Percentiles rank a stretch among this genome's conserved stretches.
These are phyloP conservation scores for Speoplatyrhinus poulsoni DNA, from an alignment of 2,113 vertebrate species.

Conservation along the genomic window DNA sequence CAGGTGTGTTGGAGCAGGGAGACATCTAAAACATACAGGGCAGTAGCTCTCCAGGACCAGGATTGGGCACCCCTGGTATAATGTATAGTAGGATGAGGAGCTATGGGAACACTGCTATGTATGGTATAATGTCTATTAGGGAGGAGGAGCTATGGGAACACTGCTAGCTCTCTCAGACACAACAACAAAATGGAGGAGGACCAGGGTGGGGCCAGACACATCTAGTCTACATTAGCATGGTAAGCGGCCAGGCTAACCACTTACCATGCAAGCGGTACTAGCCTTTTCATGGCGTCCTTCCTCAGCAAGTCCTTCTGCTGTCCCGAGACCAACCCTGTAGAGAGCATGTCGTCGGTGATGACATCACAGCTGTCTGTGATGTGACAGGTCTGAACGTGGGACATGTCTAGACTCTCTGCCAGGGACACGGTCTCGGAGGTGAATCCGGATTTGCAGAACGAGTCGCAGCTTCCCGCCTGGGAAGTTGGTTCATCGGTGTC, in stretches of 20 bases:
- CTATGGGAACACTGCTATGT: not conserved
- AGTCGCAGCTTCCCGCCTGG: constrained; percentile 65
- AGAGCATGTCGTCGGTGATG: constrained; percentile 22
- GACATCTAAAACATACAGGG: too few relatives aligned
- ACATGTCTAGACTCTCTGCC: constrained; percentile 42
- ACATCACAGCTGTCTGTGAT: constrained; percentile 36
- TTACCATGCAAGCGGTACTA: constrained; percentile 86
- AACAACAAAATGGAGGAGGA: not conserved
- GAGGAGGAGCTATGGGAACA: not conserved
- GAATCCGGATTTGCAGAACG: constrained; percentile 39
- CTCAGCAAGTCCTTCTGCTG: constrained; percentile 58
- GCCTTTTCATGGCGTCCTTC: constrained; percentile 83
- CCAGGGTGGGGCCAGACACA: not conserved
- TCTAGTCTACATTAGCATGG: constrained; percentile 68
- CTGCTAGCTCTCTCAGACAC: not conserved
- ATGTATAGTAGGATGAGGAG: too few relatives aligned
- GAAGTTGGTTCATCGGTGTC: constrained; percentile 64
- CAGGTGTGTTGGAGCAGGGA: too few relatives aligned
- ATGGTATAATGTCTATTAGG: not conserved
- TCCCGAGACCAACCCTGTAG: constrained; percentile 41
- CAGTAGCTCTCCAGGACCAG: too few relatives aligned
- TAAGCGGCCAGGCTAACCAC: constrained; percentile 81
- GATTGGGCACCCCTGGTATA: too few relatives aligned
- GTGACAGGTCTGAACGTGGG: constrained; percentile 44
- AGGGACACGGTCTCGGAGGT: constrained; percentile 31